Conservation (phyloP, 2,113 vertebrate genomes). For the Gnathonemus longibarbis region DNA sequence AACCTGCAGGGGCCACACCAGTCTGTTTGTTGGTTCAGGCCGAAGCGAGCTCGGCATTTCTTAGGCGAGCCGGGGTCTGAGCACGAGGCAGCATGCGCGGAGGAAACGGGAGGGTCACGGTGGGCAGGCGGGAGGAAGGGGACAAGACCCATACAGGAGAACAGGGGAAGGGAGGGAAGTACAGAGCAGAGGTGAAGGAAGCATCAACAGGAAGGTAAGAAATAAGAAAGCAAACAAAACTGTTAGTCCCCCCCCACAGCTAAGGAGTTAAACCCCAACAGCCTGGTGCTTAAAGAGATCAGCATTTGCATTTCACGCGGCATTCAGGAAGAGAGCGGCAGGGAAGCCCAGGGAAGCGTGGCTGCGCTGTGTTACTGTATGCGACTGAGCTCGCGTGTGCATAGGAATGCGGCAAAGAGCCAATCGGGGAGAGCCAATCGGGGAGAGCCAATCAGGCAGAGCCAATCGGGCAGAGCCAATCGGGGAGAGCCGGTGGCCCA, state of each 20-base stretch:
- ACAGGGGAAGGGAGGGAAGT: conserved; percentile 24
- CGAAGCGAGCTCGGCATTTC: conserved; percentile 99
- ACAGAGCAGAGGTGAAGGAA: conserved; percentile 30
- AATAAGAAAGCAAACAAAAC: conserved; percentile 18
- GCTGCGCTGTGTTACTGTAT: rapidly evolving
- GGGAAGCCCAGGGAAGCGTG: not conserved
- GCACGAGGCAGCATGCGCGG: conserved; percentile 72
- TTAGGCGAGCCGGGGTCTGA: conserved; percentile 98
- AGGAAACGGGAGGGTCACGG: conserved; percentile 54
- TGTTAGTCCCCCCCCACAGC: not conserved
- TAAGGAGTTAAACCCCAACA: conserved; percentile 18
- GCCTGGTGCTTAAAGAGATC: conserved; percentile 7
- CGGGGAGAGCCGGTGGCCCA: not conserved
- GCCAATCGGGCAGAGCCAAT: not conserved
- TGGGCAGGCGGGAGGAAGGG: not conserved
- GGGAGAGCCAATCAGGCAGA: not conserved
- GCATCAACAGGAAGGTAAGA: conserved; percentile 54
- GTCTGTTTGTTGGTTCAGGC: conserved; percentile 99
- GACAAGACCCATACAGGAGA: conserved; percentile 41
- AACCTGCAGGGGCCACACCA: conserved; percentile 99
- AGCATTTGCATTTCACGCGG: not conserved
- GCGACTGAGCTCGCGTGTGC: not conserved
- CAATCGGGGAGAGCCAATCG: not conserved
- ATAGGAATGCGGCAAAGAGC: not conserved
- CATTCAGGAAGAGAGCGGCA: conserved; percentile 3